These are phyloP conservation scores for Chrysoperla carnea DNA, from an alignment of 1,140 invertebrate genomes.

Conservation along the genomic window DNA sequence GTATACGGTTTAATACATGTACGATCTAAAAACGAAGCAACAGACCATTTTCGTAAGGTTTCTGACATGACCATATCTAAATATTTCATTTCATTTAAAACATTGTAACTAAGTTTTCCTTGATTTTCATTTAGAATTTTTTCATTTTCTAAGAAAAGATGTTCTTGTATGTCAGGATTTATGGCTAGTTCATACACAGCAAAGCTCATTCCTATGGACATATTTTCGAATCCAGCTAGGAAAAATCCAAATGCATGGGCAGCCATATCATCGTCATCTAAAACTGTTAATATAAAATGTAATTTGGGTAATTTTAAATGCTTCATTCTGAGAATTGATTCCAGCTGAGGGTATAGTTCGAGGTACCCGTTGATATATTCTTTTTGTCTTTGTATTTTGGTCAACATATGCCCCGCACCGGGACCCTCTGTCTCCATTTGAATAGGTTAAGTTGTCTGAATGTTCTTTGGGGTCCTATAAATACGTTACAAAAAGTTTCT, in stretches of 20 bases:
- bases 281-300: constrained; percentile 11
- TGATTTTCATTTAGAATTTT: constrained; percentile 2
- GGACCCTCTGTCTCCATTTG: too few relatives aligned
- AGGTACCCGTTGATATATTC: too few relatives aligned
- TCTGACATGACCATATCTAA: constrained; percentile 23
- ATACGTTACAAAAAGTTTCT: too few relatives aligned
- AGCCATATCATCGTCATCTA: constrained; percentile 13
- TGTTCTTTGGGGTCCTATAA: too few relatives aligned
- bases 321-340: too few relatives aligned
- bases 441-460: too few relatives aligned
- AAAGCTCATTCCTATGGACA: constrained; percentile 16
- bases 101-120: constrained; percentile 11
- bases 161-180: constrained; percentile 28
- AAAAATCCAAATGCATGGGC: constrained; percentile 24
- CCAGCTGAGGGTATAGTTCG: too few relatives aligned
- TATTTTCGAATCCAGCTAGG: constrained; percentile 21
- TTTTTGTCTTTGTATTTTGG: too few relatives aligned
- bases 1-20: constrained; percentile 26
- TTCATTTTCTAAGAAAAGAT: constrained; percentile 17
- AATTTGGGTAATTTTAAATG: too few relatives aligned
- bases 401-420: too few relatives aligned
- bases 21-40: constrained; percentile 24
- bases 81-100: constrained; percentile 14
- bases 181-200: constrained; percentile 24
- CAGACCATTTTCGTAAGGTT: constrained; percentile 32